Evolutionary conservation across 2,113 vertebrate species (phyloP).

Genomic region (Leiothrix lutea): DNA sequence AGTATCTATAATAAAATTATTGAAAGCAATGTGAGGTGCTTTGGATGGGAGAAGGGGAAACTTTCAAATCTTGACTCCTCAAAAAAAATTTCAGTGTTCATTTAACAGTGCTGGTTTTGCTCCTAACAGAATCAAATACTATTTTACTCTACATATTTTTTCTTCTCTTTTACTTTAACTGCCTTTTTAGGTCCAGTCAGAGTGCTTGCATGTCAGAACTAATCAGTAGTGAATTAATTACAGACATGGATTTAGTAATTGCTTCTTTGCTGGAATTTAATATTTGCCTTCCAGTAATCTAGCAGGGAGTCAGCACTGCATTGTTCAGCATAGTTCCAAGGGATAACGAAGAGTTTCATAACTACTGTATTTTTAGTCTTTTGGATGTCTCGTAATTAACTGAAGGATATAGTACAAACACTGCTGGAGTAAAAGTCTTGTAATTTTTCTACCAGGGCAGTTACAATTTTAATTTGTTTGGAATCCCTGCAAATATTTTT

Average conservation of each 20-base stretch:
- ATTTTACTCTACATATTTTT: neutral
- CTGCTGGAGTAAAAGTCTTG: neutral
- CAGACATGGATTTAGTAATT: slow-evolving; percentile 16
- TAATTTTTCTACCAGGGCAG: neutral
- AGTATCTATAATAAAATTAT: neutral
- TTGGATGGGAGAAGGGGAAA: neutral
- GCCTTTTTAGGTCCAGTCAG: neutral
- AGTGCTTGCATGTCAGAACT: fast-evolving
- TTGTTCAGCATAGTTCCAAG: neutral
- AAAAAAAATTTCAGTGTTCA: neutral
- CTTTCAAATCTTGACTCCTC: neutral
- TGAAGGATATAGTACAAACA: neutral
- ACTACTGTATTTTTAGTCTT: neutral
- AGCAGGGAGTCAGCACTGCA: neutral
- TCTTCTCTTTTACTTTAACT: neutral
- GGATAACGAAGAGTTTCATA: slow-evolving; percentile 3
- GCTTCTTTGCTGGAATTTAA: slow-evolving; percentile 35
- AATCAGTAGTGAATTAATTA: slow-evolving; percentile 32
- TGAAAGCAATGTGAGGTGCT: neutral
- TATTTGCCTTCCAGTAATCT: slow-evolving; percentile 27
- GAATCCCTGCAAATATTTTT: neutral
- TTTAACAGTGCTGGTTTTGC: neutral
- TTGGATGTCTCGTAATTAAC: neutral
- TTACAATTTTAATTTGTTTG: neutral
- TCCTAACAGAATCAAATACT: neutral